Percentiles rank a stretch among this genome's conserved stretches.
phyloP scores from a whole-genome alignment of 2,888 invertebrate species.

The Pollenia amentaria region DNA sequence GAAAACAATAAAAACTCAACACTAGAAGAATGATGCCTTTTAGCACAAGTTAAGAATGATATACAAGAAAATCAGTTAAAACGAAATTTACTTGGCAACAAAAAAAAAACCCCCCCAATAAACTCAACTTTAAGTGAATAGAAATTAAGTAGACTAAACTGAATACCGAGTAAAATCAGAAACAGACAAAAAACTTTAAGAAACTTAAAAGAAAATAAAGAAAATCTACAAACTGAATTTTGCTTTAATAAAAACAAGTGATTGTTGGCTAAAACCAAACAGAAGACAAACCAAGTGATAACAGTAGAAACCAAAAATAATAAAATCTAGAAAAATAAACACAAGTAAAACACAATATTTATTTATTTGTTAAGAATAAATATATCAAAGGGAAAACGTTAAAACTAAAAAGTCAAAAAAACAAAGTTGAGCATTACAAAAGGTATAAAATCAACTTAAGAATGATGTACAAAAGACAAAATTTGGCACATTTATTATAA shows the following conservation, averaged over 20 bases:
- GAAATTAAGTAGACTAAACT: background rate
- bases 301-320: background rate
- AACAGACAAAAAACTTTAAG: background rate
- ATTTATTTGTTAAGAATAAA: slow-evolving; percentile 14
- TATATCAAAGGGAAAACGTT: background rate
- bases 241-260: slow-evolving; percentile 17
- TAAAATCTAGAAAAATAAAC: slow-evolving; percentile 37
- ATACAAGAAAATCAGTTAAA: slow-evolving; percentile 19
- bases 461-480: background rate
- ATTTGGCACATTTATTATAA: slow-evolving; percentile 2
- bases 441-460: background rate
- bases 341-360: background rate
- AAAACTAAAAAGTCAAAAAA: background rate
- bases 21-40: slow-evolving; percentile 11
- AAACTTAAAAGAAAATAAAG: slow-evolving; percentile 4
- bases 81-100: slow-evolving; percentile 25
- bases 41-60: slow-evolving; percentile 21
- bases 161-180: background rate
- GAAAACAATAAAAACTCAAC: slow-evolving; percentile 7
- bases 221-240: slow-evolving; percentile 13
- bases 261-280: slow-evolving; percentile 22
- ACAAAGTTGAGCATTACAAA: background rate
- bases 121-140: slow-evolving; percentile 4
- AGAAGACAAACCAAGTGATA: slow-evolving; percentile 3
- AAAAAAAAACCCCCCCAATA: slow-evolving; percentile 18